A percentile compares a stretch with the other conserved stretches of the same genome.
These are phyloP conservation scores for Pitangus sulphuratus DNA, from an alignment of 2,797 vertebrate species.

Conservation along the genomic window DNA sequence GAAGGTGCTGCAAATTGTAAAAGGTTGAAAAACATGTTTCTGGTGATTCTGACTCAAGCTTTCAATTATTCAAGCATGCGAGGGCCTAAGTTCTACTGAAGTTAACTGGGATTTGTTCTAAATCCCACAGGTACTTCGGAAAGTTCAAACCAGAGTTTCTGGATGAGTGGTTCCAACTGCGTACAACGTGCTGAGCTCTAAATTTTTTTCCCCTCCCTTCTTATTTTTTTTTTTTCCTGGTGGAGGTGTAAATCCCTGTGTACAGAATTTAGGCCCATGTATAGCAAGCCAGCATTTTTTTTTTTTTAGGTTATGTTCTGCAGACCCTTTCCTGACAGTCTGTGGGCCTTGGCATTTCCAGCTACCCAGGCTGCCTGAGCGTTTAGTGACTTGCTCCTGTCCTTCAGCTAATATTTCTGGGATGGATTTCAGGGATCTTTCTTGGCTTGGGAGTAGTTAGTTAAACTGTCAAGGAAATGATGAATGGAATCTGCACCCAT, in stretches of 20 bases:
- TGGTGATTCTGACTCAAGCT: background rate
- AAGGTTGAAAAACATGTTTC: conserved; percentile 39
- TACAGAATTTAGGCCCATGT: background rate
- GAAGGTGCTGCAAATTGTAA: conserved; percentile 34
- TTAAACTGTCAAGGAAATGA: conserved; percentile 56
- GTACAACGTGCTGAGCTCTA: background rate
- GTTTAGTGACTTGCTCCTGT: conserved; percentile 20
- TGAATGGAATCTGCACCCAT: conserved; percentile 56
- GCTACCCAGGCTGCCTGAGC: background rate
- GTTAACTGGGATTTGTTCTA: conserved; percentile 39
- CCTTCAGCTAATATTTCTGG: conserved; percentile 38
- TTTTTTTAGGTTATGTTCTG: background rate
- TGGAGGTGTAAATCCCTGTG: background rate
- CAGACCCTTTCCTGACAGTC: background rate
- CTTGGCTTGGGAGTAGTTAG: conserved; percentile 38
- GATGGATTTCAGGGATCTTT: conserved; percentile 42
- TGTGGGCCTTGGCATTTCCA: background rate
- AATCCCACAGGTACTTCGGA: conserved; percentile 22
- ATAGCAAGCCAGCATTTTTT: background rate
- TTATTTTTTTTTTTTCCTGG: background rate
- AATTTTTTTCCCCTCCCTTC: fast-evolving
- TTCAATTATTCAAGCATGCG: conserved; percentile 17
- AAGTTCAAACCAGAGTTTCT: conserved; percentile 50
- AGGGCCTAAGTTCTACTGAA: conserved; percentile 10
- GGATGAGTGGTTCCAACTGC: conserved; percentile 25